Percentiles rank a stretch among this genome's conserved stretches.
Conservation (phyloP, 2,797 vertebrate genomes). For the Champsocephalus gunnari region DNA sequence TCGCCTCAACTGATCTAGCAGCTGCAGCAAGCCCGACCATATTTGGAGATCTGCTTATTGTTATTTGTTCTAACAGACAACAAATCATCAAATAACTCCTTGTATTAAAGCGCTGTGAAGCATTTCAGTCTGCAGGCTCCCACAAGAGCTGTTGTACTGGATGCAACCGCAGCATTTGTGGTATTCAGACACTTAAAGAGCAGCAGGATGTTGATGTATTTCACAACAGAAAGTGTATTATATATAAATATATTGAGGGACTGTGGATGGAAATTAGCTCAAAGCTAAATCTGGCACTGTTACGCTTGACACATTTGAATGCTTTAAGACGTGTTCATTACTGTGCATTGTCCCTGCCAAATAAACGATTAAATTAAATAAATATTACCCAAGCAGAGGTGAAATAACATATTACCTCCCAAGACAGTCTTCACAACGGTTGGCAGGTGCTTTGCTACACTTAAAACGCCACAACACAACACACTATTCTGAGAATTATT, state of each 20-base stretch:
- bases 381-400: neutral
- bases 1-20: slow-evolving; percentile 30
- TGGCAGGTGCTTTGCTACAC: slow-evolving; percentile 3
- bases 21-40: slow-evolving; percentile 33
- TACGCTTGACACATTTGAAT: too few species aligned
- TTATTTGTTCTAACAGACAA: slow-evolving; percentile 2
- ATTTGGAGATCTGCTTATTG: slow-evolving; percentile 10
- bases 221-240: neutral
- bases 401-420: neutral
- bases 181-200: slow-evolving; percentile 15
- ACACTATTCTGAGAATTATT: neutral
- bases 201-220: neutral
- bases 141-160: neutral
- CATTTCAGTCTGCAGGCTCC: slow-evolving; percentile 2
- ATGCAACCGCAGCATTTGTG: slow-evolving; percentile 16
- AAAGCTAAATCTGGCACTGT: too few species aligned
- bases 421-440: neutral
- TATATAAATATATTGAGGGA: too few species aligned
- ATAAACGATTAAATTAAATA: too few species aligned
- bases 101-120: neutral
- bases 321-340: too few species aligned
- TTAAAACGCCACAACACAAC: neutral
- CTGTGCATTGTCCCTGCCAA: too few species aligned
- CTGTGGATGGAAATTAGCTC: too few species aligned
- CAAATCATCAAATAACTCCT: slow-evolving; percentile 14